phyloP scores from a whole-genome alignment of 2,888 invertebrate genomes.

The Pristionchus exspectatus region DNA sequence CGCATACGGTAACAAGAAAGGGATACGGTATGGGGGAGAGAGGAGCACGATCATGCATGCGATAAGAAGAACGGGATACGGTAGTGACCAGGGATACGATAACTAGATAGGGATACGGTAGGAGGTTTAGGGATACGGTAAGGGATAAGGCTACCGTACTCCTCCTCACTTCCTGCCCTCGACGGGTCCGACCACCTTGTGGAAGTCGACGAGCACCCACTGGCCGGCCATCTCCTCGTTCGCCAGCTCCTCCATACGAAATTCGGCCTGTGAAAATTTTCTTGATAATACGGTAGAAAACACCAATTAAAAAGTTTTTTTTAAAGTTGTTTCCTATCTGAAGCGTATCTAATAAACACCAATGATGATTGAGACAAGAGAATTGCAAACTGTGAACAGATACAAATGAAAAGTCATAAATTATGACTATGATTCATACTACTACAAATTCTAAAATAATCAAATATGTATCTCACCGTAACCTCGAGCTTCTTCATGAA shows the following conservation, averaged over 20 bases:
- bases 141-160: neutral
- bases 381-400: neutral
- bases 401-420: neutral
- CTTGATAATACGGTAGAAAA: neutral
- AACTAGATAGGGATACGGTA: too few species aligned
- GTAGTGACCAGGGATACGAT: too few species aligned
- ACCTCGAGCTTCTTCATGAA: neutral
- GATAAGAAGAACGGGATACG: too few species aligned
- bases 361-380: neutral
- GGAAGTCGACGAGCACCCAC: neutral
- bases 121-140: too few species aligned
- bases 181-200: neutral
- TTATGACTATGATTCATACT: neutral
- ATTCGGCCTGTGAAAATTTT: neutral
- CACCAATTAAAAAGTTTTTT: neutral
- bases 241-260: neutral
- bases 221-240: neutral
- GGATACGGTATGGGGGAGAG: too few species aligned
- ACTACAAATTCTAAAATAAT: neutral
- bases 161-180: neutral
- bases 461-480: neutral
- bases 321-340: neutral
- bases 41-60: too few species aligned
- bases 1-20: too few species aligned
- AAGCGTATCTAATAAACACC: too few species aligned